phyloP scores from a whole-genome alignment of 2,888 invertebrate species.

The Ornithoptera priamus region DNA sequence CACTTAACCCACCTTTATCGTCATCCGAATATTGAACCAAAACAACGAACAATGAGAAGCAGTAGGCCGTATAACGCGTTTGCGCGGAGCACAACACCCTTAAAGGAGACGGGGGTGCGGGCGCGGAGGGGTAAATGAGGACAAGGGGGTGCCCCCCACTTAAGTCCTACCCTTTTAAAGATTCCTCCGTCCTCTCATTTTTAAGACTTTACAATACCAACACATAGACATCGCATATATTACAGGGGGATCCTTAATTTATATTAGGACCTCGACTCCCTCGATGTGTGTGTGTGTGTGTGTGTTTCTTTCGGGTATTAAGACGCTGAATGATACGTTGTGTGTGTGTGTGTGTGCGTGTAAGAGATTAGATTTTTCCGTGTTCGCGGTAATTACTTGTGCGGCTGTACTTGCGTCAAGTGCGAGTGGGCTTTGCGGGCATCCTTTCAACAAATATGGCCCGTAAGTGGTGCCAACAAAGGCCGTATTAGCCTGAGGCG shows the following conservation, averaged over 20 bases:
- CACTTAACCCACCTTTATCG: constrained; percentile 70
- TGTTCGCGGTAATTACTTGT: constrained; percentile 69
- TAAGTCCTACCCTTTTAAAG: constrained; percentile 80
- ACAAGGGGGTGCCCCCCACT: constrained; percentile 60
- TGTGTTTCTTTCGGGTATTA: constrained; percentile 45
- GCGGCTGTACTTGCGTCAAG: constrained; percentile 34
- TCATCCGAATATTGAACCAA: constrained; percentile 72
- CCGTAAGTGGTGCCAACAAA: constrained; percentile 18
- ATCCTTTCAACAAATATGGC: constrained; percentile 14
- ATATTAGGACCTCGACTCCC: constrained; percentile 47
- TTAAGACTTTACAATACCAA: constrained; percentile 79
- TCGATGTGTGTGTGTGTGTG: constrained; percentile 45
- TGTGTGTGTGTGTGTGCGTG: constrained; percentile 45
- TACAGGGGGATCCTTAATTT: constrained; percentile 65
- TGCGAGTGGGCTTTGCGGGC: constrained; percentile 16
- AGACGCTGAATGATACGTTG: constrained; percentile 31
- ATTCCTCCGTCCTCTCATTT: constrained; percentile 78
- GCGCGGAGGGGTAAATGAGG: constrained; percentile 39
- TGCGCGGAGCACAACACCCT: constrained; percentile 59
- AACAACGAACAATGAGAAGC: constrained; percentile 73
- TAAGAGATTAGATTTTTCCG: constrained; percentile 75
- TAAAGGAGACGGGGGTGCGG: constrained; percentile 32
- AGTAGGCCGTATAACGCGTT: constrained; percentile 73
- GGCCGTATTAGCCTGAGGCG: constrained; percentile 18
- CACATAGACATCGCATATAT: constrained; percentile 63